Base-by-base conservation (phyloP, 64 coral and sea anemone genomes). In the Montipora capricornis region DNA sequence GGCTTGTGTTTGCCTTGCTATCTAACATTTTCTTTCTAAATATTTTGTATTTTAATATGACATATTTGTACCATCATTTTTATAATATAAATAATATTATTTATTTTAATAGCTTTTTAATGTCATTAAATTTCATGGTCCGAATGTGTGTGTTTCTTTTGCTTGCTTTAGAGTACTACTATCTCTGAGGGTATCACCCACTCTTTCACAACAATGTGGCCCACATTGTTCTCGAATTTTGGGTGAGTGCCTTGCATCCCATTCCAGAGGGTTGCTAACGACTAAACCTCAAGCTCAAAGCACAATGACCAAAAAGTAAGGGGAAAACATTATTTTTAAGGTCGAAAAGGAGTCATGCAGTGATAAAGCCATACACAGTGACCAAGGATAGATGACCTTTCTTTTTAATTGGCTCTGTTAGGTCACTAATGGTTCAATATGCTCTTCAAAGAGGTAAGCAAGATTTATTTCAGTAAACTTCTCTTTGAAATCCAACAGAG, bases 361-460 rank as follows among this genome's bases (percentile, higher is more conserved):
- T 11, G 61, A 64, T 14, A 64, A 64, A 64, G 61, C 61, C 61
- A 64, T 10, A 55, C 14, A 4, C 14, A 15, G 14, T 16, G 4
- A 71, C 20, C 20, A 24, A 6, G 20, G 20, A 24, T 11, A 20
- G 20, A 71, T 71, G 17, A 71, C 20, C 64, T 71, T 71, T 24
- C 20, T 16, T 15, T 48, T 64, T 16, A n/a, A 78, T 20, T 14
- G 46, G 1, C 47, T 49, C 12, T 78, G 15, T 49, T 78, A 17
- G 20, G 68, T n/a, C 5, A 86, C 61, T 16, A 86, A 20, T 24
- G 82, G 82, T 3, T 70, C 49, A 17, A 86, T 86, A 37, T 86
- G 64, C 20, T 86, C 19, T 13, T 86, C 66, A 44, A 71, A 86
- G 5, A 86, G 19, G 68, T 86, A 44, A 12, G n/a, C 82, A 73